Base-by-base conservation (phyloP, 2,113 vertebrate species). In the Peromyscus polionotus region DNA sequence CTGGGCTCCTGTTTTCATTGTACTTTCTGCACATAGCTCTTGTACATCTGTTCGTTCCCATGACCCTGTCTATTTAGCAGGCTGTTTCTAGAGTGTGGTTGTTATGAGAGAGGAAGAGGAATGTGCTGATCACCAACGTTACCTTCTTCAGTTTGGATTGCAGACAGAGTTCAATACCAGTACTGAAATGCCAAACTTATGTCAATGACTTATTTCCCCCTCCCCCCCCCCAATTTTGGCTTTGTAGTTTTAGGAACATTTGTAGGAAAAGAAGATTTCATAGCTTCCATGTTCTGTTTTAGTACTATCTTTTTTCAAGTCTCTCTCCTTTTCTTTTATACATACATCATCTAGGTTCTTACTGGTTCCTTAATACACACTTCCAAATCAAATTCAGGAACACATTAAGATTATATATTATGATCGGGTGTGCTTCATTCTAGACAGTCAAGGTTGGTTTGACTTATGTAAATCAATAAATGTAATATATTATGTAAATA, bases 231-330 rank as follows among this genome's bases (percentile, higher is more conserved):
- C 36, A 63, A 31, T 87, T 96, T 93, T 65, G 24, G 33, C 79
- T 93, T 85, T 85, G 70, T 4, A 22, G 57, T 75, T 95, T 95
- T 92, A 94, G 9, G 85, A 48, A 81, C 36, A 92, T 88, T 91
- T 93, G 22, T 76, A 85, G 65, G 65, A 68, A 95, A 95, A 54
- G 54, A 54, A 59, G 31, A 54, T 90, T 68, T 76, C 20, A 26
- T 76, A 26, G 12, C 26, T 90, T 86, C 28, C 36, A 20, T 79
- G 4, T 89, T 61, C 28, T 70, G 17, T 87, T 51, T 19, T 54
- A 16, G 28, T n/a, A 57, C 51, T 81, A 57, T 59, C 31, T n/a
- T 87, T 86, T 93, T 93, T 14, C 45, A 45, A 61, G 39, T 36
- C 17, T n/a, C 4, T 70, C 63, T 81, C 48, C 48, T 10, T 42